Evolutionary conservation across 2,888 invertebrate genomes (phyloP).

Genomic region (Allophyes oxyacanthae): DNA sequence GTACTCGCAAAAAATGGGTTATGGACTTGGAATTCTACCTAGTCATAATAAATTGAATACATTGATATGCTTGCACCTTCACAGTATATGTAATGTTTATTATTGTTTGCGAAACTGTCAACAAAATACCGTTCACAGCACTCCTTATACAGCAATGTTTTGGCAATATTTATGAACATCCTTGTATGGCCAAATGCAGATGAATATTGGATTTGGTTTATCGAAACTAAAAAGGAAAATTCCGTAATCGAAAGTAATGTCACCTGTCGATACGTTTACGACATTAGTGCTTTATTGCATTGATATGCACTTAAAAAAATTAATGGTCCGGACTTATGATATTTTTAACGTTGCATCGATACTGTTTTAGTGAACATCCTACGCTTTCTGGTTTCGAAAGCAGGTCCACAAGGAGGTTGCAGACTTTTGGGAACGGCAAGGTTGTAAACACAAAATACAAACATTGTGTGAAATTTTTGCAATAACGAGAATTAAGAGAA

Average conservation of each 20-base stretch:
- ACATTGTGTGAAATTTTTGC: conserved; percentile 24
- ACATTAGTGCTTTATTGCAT: conserved; percentile 28
- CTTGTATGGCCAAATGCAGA: conserved; percentile 50
- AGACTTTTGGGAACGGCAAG: conserved; percentile 26
- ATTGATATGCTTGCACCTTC: conserved; percentile 17
- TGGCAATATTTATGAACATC: conserved; percentile 33
- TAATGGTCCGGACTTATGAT: conserved; percentile 6
- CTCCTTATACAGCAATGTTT: conserved; percentile 31
- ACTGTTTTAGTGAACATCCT: conserved; percentile 36
- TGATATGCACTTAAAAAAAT: conserved; percentile 25
- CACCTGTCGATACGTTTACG: conserved; percentile 26
- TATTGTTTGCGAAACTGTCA: conserved; percentile 34
- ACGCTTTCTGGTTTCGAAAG: conserved; percentile 50
- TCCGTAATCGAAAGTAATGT: conserved; percentile 49
- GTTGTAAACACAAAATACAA: conserved; percentile 15
- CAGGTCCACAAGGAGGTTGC: conserved; percentile 14
- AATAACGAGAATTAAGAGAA: conserved; percentile 28
- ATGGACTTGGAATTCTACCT: neutral
- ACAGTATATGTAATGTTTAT: conserved; percentile 10
- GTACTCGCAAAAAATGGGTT: neutral
- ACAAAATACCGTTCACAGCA: conserved; percentile 27
- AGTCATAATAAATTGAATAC: neutral
- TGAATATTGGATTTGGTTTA: conserved; percentile 37
- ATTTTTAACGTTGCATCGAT: conserved; percentile 23
- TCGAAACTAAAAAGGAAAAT: conserved; percentile 32